Evolutionary conservation across 1,140 invertebrate genomes (phyloP), one percentile per base, ranked within the genome.

Genomic region (Lordiphosa mommai): DNA sequence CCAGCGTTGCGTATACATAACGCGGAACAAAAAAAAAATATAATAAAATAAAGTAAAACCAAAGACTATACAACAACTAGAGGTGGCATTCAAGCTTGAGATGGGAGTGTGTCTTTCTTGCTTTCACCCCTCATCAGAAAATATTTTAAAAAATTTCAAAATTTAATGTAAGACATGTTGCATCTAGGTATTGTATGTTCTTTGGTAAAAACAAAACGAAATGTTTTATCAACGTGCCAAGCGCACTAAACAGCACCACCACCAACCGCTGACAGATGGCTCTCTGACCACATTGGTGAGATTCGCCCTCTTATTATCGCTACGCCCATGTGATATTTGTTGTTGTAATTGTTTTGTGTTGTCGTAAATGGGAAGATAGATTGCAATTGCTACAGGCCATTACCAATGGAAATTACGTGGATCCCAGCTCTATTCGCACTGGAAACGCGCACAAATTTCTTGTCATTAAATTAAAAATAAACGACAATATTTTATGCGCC

Each of bases 391-490:
- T 56, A 66, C 68, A 72, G 77, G 72, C 64, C 77, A 84, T 84
- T 84, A 84, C 72, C 77, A 69, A 65, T 72, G 66, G 55, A 71
- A 71, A 69, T 69, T 58, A 65, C 61, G 61, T 30, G 27, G 20
- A 12, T 10, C 2, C 10, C 38, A 30, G 32, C 8, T 1, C 38
- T 49, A 17, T 14, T 30, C 38, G 23, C n/a, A 27, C 14, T 7
- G 37, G 16, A 43, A 34, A 38, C 23, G 64, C 46, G 49, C 40
- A 64, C 66, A 72, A 84, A 76, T 65, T 76, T 84, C 72, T 76
- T 84, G 79, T 84, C 77, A 84, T 84, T 84, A 84, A 84, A 84
- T 84, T 84, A 85, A 84, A 84, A 84, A 84, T 84, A 82, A 82
- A 84, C 77, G 79, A 84, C 77, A 84, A 84, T 84, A 84, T 84